Conservation (phyloP, 1,140 invertebrate genomes). For the Dysdera silvatica region DNA sequence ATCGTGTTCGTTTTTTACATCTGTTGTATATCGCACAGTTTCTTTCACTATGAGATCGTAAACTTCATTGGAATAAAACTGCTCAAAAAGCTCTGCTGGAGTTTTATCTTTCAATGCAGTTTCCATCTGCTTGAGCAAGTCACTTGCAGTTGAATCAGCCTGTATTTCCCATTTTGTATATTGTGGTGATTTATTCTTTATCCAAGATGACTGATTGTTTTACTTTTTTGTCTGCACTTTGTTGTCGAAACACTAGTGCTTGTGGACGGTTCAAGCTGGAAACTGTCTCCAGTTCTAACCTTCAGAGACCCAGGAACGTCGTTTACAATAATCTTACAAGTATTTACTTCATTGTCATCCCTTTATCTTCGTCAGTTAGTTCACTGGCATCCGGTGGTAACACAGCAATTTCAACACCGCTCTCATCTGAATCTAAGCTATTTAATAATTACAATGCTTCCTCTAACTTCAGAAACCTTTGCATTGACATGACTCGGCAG, state of each 20-base stretch:
- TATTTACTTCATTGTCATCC: conserved; percentile 3
- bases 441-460: conserved; percentile 1
- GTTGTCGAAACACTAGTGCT: conserved; percentile 5
- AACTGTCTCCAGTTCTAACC: conserved; percentile 4
- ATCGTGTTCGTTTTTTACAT: conserved; percentile 2
- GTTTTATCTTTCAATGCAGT: conserved; percentile 12
- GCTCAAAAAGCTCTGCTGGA: conserved; percentile 1
- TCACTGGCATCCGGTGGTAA: conserved; percentile 1
- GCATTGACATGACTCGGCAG: background rate
- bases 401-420: background rate
- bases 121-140: conserved; percentile 9
- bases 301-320: background rate
- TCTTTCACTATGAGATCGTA: conserved; percentile 9
- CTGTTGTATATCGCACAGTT: conserved; percentile 10
- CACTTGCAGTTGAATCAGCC: background rate
- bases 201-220: background rate
- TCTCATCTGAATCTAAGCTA: conserved; percentile 5
- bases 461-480: conserved; percentile 4
- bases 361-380: conserved; percentile 5
- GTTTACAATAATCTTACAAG: background rate
- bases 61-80: conserved; percentile 12
- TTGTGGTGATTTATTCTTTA: conserved; percentile 6
- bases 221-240: background rate
- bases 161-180: conserved; percentile 7
- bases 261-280: conserved; percentile 4